Percentiles rank a stretch among this genome's conserved stretches.
Evolutionary conservation across 2,113 vertebrate genomes (phyloP).

Genomic region (sheep (Ovis aries)): ARS-UI_Ramb_v3.0 NC_056054.1:144452001-144452500

Average conservation of each 20-base stretch:
- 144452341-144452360: rapidly evolving
- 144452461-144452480: background rate
- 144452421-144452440: background rate
- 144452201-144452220: background rate
- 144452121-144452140: background rate
- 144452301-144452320: background rate
- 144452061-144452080: background rate
- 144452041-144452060: background rate
- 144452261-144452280: background rate
- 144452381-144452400: background rate
- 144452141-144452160: background rate
- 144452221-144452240: background rate
- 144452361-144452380: background rate
- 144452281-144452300: background rate
- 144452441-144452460: background rate
- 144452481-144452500: background rate
- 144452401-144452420: background rate
- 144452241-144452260: background rate
- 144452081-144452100: background rate
- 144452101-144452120: background rate
- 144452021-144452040: background rate
- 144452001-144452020: background rate
- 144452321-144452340: background rate
- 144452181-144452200: background rate
- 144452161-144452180: background rate